phyloP scores from a whole-genome alignment of 2,113 vertebrate species.

The Salvator merianae region DNA sequence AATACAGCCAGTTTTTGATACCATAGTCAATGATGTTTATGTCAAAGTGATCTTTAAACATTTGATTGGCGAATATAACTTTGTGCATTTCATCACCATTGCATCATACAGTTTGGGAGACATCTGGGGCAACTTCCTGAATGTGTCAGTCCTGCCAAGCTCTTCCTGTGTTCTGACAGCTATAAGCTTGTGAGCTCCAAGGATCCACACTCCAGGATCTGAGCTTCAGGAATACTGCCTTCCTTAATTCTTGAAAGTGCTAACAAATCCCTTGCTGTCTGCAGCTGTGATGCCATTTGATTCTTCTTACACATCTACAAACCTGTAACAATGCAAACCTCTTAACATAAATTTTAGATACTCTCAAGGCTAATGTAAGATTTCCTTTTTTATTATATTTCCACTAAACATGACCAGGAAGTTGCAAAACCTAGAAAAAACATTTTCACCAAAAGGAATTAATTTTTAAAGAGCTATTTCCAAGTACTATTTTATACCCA shows the following conservation, averaged over 20 bases:
- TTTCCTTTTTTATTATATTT: neutral
- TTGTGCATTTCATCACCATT: too few relatives aligned
- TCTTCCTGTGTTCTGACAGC: neutral
- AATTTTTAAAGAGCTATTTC: slow-evolving; percentile 64
- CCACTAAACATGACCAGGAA: slow-evolving; percentile 6
- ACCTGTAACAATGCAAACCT: neutral
- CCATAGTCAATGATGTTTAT: too few relatives aligned
- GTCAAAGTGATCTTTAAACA: too few relatives aligned
- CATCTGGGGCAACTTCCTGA: neutral
- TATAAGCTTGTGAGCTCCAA: neutral
- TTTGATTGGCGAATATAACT: too few relatives aligned
- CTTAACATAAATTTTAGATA: neutral
- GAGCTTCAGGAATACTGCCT: neutral
- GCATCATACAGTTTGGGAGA: neutral
- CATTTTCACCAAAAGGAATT: slow-evolving; percentile 48
- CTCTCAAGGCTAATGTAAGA: neutral
- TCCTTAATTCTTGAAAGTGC: neutral
- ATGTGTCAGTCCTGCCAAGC: neutral
- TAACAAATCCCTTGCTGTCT: neutral
- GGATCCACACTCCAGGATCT: neutral
- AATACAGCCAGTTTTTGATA: too few relatives aligned
- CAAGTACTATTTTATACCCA: slow-evolving; percentile 51
- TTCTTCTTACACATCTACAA: neutral
- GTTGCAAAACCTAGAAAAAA: slow-evolving; percentile 19
- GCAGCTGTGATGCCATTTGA: neutral